Evolutionary conservation across 2,113 vertebrate genomes (phyloP).

Genomic region (Bostrychus sinensis): DNA sequence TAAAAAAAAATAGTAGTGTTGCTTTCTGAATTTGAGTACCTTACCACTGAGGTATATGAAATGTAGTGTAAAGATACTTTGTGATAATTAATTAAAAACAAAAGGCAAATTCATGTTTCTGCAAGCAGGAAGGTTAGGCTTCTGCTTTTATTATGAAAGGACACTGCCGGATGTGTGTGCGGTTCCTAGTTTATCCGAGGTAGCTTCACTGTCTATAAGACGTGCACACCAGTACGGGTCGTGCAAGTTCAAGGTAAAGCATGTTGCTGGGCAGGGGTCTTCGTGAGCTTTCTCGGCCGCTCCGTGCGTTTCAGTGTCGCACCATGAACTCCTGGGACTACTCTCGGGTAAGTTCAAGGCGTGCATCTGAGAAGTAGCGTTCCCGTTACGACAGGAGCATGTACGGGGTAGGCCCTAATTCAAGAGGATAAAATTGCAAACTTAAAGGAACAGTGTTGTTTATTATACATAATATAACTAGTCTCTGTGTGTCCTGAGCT

Average conservation of each 20-base stretch:
- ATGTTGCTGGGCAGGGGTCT: conserved; percentile 14
- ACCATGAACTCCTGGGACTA: background rate
- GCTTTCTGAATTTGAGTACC: no score
- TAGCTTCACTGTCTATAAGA: background rate
- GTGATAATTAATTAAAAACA: no score
- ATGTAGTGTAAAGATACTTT: no score
- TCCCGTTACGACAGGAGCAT: no score
- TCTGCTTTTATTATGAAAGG: conserved; percentile 19
- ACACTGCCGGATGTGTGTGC: conserved; percentile 5
- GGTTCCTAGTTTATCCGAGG: accelerated
- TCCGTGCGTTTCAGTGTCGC: conserved; percentile 10
- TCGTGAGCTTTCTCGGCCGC: background rate
- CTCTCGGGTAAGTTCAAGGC: conserved; percentile 33
- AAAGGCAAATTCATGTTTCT: no score
- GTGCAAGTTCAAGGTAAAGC: background rate
- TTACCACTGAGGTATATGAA: no score
- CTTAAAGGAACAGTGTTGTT: background rate
- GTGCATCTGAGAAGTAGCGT: background rate
- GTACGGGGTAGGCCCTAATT: background rate
- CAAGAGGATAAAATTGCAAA: background rate
- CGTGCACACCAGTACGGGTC: background rate
- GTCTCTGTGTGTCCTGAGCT: background rate
- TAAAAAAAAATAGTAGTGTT: no score
- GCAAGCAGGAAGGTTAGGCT: no score
- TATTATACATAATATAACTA: background rate